Evolutionary conservation across 2,113 vertebrate species (phyloP), one percentile per base, ranked within the genome.

Genomic region (Ursus arctos): DNA sequence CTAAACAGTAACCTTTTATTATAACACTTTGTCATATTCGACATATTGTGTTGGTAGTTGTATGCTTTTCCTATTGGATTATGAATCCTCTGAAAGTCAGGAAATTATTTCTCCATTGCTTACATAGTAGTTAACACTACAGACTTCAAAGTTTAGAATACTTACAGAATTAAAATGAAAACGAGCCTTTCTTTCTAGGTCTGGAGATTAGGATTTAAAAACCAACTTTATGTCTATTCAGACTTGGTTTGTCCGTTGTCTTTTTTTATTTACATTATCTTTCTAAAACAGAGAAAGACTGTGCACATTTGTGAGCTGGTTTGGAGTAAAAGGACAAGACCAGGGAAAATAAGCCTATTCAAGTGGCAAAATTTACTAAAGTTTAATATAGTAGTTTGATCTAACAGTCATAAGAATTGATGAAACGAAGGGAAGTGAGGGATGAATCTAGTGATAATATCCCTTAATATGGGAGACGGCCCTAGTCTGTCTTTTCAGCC

Each of bases 91-190:
- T 95, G n/a, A 88, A 97, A 67, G 49, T 24, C 74, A 92, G 36
- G 49, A 79, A 88, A 43, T 93, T 90, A 67, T 92, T 96, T 95
- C 40, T 94, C 22, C 67, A 22, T 79, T 96, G 24, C 51, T 57
- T 55, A 26, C 11, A 21, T 72, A 31, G 47, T 87, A 76, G 13
- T 40, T 47, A 79, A 95, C 7, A 92, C 47, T 86, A 92, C 22
- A 82, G 18, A 87, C 31, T 74, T 86, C 33, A 81, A 88, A 21
- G 31, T 77, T 92, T 51, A 76, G 14, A 40, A 28, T 85, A 33
- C 82, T 85, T 95, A 28, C 77, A 88, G 65, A 94, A 59, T 43
- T 94, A 47, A 94, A 76, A 63, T 31, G 28, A 63, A 93, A 83
- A 85, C 47, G 15, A 79, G 1, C 6, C 6, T 81, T 85, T 59